Conservation (phyloP, 2,888 invertebrate genomes). For the Drosophila nigricruria region DNA sequence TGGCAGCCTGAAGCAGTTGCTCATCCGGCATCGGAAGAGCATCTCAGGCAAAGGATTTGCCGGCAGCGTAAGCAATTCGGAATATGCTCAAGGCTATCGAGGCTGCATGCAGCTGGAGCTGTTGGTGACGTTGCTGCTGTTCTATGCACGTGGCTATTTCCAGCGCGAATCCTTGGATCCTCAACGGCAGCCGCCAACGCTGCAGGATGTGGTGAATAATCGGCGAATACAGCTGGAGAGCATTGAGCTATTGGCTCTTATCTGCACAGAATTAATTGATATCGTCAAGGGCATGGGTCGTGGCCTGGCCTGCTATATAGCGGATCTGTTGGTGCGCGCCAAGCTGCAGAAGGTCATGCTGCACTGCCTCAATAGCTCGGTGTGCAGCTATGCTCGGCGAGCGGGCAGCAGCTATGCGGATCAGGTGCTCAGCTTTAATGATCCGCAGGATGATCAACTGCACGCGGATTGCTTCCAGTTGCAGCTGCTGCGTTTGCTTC, state of each 20-base stretch:
- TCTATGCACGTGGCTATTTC: constrained; percentile 91
- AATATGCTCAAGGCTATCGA: constrained; percentile 89
- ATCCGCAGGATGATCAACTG: constrained; percentile 87
- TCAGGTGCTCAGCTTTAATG: constrained; percentile 90
- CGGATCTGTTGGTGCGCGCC: constrained; percentile 90
- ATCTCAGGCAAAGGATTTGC: constrained; percentile 90
- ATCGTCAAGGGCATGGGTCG: constrained; percentile 92
- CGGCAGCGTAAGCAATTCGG: constrained; percentile 88
- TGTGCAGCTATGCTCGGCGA: constrained; percentile 83
- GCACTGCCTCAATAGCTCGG: constrained; percentile 92
- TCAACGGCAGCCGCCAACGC: constrained; percentile 86
- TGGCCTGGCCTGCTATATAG: constrained; percentile 91
- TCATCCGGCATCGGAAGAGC: constrained; percentile 90
- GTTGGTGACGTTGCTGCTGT: constrained; percentile 90
- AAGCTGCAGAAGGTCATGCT: constrained; percentile 94
- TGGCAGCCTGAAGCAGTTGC: constrained; percentile 85
- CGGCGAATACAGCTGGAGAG: constrained; percentile 91
- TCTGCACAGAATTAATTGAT: constrained; percentile 90
- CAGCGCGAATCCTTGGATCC: constrained; percentile 80
- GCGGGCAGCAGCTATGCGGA: constrained; percentile 88
- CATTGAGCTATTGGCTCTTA: constrained; percentile 90
- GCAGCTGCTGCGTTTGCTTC: constrained; percentile 88
- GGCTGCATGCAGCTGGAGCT: constrained; percentile 94
- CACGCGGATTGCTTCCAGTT: constrained; percentile 90
- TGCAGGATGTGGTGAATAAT: constrained; percentile 91